A percentile compares a stretch with the other conserved stretches of the same genome.
These are phyloP conservation scores for Telmatherina bonti DNA, from an alignment of 2,797 vertebrate species.

Conservation along the genomic window DNA sequence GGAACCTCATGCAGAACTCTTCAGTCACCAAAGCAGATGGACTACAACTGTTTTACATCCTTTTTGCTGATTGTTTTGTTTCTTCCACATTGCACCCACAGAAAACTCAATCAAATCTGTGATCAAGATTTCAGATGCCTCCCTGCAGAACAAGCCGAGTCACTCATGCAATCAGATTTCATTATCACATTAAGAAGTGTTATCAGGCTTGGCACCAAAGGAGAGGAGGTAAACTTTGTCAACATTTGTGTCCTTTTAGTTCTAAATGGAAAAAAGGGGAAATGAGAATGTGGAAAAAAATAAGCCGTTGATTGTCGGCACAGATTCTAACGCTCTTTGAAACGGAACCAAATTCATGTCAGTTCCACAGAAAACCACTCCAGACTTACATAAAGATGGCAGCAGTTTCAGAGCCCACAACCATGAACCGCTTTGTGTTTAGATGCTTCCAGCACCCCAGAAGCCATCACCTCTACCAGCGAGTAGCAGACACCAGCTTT, in stretches of 20 bases:
- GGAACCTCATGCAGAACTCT: too few species aligned
- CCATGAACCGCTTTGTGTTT: constrained; percentile 59
- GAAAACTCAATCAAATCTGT: too few species aligned
- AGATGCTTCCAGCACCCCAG: constrained; percentile 47
- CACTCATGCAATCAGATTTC: neutral
- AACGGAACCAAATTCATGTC: constrained; percentile 21
- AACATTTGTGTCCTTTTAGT: neutral
- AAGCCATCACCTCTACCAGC: constrained; percentile 25
- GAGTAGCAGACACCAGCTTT: constrained; percentile 42
- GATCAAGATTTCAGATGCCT: neutral
- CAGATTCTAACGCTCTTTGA: constrained; percentile 25
- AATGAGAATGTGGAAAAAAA: neutral
- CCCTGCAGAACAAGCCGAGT: too few species aligned
- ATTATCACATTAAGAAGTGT: neutral
- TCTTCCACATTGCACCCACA: too few species aligned
- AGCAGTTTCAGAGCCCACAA: constrained; percentile 37
- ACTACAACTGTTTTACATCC: too few species aligned
- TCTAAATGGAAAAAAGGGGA: neutral
- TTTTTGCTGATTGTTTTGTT: too few species aligned
- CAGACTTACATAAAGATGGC: constrained; percentile 52
- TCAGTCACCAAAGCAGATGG: too few species aligned
- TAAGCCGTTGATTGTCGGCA: constrained; percentile 1
- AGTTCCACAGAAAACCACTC: constrained; percentile 26
- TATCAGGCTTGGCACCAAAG: too few species aligned
- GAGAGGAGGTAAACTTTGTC: neutral